Evolutionary conservation across 2,888 invertebrate genomes (phyloP).

Genomic region (Pogonocherus hispidulus): DNA sequence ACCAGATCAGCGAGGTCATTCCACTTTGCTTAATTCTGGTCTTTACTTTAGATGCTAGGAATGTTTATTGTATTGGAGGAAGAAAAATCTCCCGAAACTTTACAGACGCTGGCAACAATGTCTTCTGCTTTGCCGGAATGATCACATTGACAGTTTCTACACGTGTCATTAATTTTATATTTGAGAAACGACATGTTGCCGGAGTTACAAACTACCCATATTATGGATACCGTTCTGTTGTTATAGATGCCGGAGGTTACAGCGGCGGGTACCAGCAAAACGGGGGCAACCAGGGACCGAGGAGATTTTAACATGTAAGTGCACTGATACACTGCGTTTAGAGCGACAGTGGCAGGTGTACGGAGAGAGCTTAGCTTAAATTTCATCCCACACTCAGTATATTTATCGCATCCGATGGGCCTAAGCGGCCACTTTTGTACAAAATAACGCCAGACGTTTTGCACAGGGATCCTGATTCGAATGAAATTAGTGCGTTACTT

Average conservation of each 20-base stretch:
- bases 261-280: constrained; percentile 66
- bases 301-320: constrained; percentile 65
- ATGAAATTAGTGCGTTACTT: not conserved
- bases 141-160: not conserved
- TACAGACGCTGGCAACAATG: not conserved
- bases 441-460: constrained; percentile 15
- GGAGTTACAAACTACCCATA: constrained; percentile 9
- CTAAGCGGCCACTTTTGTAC: constrained; percentile 26
- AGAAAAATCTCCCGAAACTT: too few relatives aligned
- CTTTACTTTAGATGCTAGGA: too few relatives aligned
- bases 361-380: constrained; percentile 28
- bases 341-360: constrained; percentile 54
- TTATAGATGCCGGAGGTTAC: constrained; percentile 62
- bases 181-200: constrained; percentile 2
- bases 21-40: too few relatives aligned
- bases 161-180: not conserved
- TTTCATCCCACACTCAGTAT: constrained; percentile 23
- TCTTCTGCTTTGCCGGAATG: not conserved
- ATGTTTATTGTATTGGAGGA: too few relatives aligned
- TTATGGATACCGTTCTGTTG: constrained; percentile 38
- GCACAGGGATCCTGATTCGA: constrained; percentile 9
- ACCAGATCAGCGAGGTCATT: too few relatives aligned
- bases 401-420: constrained; percentile 5
- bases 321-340: constrained; percentile 50
- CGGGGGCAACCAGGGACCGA: constrained; percentile 64